Evolutionary conservation across 2,113 vertebrate species (phyloP).

Genomic region (Chascanopsetta lugubris): DNA sequence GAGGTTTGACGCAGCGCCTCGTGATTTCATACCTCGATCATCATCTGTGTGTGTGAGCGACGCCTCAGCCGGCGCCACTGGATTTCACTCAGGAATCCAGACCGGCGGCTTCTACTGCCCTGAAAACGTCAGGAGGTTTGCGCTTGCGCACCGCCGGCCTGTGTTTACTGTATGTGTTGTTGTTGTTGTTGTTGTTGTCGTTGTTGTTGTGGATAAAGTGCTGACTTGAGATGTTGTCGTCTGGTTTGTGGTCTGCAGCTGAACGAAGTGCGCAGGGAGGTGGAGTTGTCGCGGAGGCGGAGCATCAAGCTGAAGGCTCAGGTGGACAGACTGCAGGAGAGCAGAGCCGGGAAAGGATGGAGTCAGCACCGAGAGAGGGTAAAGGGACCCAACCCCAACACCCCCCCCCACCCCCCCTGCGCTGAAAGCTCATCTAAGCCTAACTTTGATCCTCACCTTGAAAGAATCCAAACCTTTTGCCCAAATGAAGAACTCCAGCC

Average conservation of each 20-base stretch:
- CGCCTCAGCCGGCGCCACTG: slow-evolving; percentile 21
- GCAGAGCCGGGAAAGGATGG: slow-evolving; percentile 68
- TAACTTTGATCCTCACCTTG: no score
- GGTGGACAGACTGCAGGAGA: slow-evolving; percentile 81
- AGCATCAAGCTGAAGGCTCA: slow-evolving; percentile 81
- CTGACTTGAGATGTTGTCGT: neutral
- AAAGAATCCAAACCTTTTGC: no score
- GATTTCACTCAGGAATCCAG: slow-evolving; percentile 41
- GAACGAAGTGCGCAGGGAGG: slow-evolving; percentile 79
- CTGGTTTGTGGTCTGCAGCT: slow-evolving; percentile 60
- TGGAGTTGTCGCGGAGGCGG: slow-evolving; percentile 75
- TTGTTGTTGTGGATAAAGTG: neutral
- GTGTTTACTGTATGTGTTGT: no score
- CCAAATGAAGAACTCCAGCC: no score
- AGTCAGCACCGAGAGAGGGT: slow-evolving; percentile 76
- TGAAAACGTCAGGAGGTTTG: slow-evolving; percentile 4
- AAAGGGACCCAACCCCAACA: slow-evolving; percentile 4
- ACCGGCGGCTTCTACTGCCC: slow-evolving; percentile 56
- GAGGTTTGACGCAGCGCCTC: no score
- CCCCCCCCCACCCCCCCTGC: no score
- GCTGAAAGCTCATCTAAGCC: no score
- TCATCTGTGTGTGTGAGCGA: neutral
- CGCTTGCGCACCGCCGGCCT: neutral
- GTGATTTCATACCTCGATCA: no score
- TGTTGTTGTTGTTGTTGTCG: no score